These are phyloP conservation scores for Nephrotoma flavescens DNA, from an alignment of 2,888 invertebrate species.

Conservation along the genomic window DNA sequence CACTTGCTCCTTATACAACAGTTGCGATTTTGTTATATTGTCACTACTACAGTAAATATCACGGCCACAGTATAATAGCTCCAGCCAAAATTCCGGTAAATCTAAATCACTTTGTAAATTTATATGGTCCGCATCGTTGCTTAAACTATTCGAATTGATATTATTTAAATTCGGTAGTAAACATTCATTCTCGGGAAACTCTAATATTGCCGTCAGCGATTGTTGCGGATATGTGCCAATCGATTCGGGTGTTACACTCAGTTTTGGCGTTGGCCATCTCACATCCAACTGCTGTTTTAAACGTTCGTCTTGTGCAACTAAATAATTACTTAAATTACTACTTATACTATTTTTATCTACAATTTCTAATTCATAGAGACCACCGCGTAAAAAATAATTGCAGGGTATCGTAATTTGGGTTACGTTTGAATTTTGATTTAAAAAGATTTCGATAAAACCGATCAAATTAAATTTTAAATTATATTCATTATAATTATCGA, in stretches of 20 bases:
- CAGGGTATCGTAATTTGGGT: slow-evolving; percentile 46
- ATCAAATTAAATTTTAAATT: slow-evolving; percentile 20
- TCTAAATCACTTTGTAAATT: slow-evolving; percentile 24
- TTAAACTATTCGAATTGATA: neutral
- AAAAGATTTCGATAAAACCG: slow-evolving; percentile 15
- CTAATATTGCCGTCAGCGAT: slow-evolving; percentile 56
- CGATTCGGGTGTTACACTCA: slow-evolving; percentile 58
- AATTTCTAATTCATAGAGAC: slow-evolving; percentile 42
- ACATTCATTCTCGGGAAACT: slow-evolving; percentile 60
- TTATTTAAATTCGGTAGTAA: slow-evolving; percentile 22
- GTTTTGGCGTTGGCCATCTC: slow-evolving; percentile 61
- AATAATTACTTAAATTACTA: slow-evolving; percentile 11
- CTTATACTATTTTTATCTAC: slow-evolving; percentile 14
- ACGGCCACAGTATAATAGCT: slow-evolving; percentile 67
- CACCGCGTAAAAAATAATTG: slow-evolving; percentile 58
- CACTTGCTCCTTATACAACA: slow-evolving; percentile 64
- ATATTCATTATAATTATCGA: slow-evolving; percentile 24
- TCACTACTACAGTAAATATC: slow-evolving; percentile 51
- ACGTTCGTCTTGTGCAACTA: slow-evolving; percentile 20
- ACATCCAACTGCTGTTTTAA: slow-evolving; percentile 48
- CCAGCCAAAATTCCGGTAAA: slow-evolving; percentile 57
- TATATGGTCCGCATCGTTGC: neutral
- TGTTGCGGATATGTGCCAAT: slow-evolving; percentile 67
- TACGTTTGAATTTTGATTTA: slow-evolving; percentile 19
- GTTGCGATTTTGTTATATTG: slow-evolving; percentile 39